Conservation (phyloP, 1,140 invertebrate genomes). For the Halesus radiatus region DNA sequence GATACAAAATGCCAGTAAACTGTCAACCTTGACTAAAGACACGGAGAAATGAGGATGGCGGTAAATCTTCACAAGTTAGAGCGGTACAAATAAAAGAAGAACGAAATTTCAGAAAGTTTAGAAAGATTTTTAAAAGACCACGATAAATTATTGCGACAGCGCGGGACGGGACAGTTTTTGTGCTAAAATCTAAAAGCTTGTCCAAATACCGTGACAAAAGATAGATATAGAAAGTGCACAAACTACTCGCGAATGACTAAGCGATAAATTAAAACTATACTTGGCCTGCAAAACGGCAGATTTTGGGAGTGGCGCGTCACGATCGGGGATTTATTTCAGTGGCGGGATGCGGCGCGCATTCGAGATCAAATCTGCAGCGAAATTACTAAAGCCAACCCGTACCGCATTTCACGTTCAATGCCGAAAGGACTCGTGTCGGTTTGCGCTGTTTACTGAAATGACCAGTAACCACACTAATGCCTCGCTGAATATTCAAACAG, state of each 20-base stretch:
- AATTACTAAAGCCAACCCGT: neutral
- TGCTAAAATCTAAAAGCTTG: too few relatives aligned
- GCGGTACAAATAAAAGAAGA: too few relatives aligned
- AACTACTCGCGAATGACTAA: neutral
- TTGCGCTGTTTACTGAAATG: neutral
- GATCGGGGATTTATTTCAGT: constrained; percentile 9
- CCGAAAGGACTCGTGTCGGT: neutral
- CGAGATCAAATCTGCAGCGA: constrained; percentile 7
- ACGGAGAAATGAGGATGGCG: too few relatives aligned
- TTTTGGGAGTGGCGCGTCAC: constrained; percentile 8
- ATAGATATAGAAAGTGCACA: neutral
- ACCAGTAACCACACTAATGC: neutral
- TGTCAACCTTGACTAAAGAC: too few relatives aligned
- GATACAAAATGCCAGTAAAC: neutral
- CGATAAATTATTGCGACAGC: neutral
- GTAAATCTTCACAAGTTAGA: too few relatives aligned
- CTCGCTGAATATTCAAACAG: neutral
- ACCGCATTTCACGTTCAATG: neutral
- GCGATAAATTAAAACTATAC: constrained; percentile 3
- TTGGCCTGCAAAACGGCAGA: neutral
- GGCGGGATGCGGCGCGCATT: constrained; percentile 10
- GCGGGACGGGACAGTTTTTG: too few relatives aligned
- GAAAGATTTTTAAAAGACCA: neutral
- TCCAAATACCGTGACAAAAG: neutral
- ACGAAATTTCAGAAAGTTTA: too few relatives aligned